phyloP scores from a whole-genome alignment of 2,888 invertebrate species.

The Zygaena filipendulae region DNA sequence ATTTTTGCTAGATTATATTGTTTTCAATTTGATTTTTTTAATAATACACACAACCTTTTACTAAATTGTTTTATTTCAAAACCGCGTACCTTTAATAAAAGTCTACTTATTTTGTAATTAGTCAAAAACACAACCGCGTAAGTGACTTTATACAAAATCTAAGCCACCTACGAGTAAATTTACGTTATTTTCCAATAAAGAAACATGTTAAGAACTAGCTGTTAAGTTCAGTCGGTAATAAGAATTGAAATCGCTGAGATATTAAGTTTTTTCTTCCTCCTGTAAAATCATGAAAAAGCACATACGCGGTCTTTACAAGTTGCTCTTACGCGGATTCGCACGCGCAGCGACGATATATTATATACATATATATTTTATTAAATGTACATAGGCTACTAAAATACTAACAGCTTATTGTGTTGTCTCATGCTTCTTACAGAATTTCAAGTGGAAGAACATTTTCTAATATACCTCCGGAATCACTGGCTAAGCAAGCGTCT shows the following conservation, averaged over 20 bases:
- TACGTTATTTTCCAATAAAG: slow-evolving; percentile 1
- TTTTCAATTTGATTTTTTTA: slow-evolving; percentile 1
- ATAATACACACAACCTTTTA: background rate
- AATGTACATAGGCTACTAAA: background rate
- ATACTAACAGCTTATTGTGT: no score
- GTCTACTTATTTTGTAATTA: no score
- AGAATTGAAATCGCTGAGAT: background rate
- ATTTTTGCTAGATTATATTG: no score
- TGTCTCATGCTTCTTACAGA: no score
- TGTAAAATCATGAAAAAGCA: background rate
- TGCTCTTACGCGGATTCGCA: background rate
- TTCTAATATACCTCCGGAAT: no score
- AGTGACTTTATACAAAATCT: slow-evolving; percentile 4
- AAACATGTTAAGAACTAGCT: no score
- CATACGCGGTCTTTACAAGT: background rate
- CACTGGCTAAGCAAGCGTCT: no score
- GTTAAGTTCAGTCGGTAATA: no score
- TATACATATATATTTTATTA: no score
- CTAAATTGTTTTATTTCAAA: background rate
- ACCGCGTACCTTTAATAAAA: background rate
- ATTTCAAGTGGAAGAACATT: no score
- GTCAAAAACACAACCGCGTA: slow-evolving; percentile 2
- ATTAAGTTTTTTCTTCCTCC: background rate
- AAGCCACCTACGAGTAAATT: slow-evolving; percentile 2
- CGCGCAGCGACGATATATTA: background rate